Evolutionary conservation across 2,797 vertebrate genomes (phyloP), one percentile per base, ranked within the genome.

Genomic region (Amniataba percoides): DNA sequence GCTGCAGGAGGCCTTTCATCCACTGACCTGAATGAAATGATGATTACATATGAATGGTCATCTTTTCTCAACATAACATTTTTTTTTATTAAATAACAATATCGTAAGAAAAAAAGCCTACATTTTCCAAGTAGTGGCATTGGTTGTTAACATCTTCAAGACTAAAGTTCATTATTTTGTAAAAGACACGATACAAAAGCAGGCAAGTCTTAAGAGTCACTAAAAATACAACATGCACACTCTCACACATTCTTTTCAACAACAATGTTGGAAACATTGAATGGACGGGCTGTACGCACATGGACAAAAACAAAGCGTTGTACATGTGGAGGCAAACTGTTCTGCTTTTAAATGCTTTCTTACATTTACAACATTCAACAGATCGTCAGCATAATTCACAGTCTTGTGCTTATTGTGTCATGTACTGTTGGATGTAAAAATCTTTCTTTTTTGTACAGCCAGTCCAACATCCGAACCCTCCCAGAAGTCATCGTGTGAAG

Each of bases 81-180:
- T 81, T 77, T 88, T 76, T 88, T 94, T 89, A 94, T 95, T 95
- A 92, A 94, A 95, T 94, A 93, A 92, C 76, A 89, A 89, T 90
- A 89, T 80, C 57, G 75, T 87, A 87, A 23, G 76, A 91, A 88
- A 90, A 78, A 83, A 83, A 72, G n/a, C 3, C 56, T 45, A 78
- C 58, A 80, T 85, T 84, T 74, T 77, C 71, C 63, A 91, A 81
- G 74, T 73, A 75, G 71, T 84, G 78, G 70, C 78, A 86, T 78
- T 74, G 82, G 55, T 65, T 73, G 7, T 52, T 39, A 62, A 85
- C 74, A 74, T 83, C 70, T 60, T 51, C 85, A 82, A 78, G 71
- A 83, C 67, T 46, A 73, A 71, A 53, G 11, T 59, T 88, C 72
- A 67, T 75, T 67, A 25, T 51, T 81, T 72, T 82, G 74, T 82